Evolutionary conservation across 1,140 invertebrate species (phyloP), one percentile per base, ranked within the genome.

Genomic region (Drosophila orosa): DNA sequence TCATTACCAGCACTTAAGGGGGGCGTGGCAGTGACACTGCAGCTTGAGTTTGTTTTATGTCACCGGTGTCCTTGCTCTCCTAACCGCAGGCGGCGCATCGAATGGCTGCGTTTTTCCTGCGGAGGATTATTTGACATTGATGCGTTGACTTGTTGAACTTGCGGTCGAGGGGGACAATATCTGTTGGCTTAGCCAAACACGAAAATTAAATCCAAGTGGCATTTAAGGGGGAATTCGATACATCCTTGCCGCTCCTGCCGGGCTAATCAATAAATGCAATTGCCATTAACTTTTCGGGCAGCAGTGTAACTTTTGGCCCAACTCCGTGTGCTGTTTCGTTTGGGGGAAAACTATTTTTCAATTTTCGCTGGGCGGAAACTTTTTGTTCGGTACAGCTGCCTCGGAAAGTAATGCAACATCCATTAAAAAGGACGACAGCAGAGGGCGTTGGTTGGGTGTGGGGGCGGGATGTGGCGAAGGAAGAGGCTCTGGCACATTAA

Each of bases 281-380:
- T 77, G 74, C 73, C 66, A 78, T 78, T 71, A 78, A 77, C 74
- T 78, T 78, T 76, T 60, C 45, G 56, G 56, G 60, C 45, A 10
- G 50, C 50, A 19, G 58, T 17, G 56, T 40, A 72, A 80, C 71
- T 80, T 77, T 75, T 50, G 25, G 25, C 39, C 33, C 25, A 50
- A 37, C 47, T 73, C 56, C 22, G 25, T 55, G 29, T 29, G 24
- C n/a, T 76, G 72, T 74, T 57, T 56, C 47, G 37, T 45, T 65
- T 47, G 25, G 29, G 33, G 39, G 39, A 57, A 79, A 87, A 87
- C 76, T 83, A 80, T 89, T 89, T 87, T 83, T 89, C 84, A 89
- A 89, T 87, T 87, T 89, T 69, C 72, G 40, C 37, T 44, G 15
- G 39, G 33, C 42, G 13, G 67, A 87, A 80, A 60, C 50, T 86